Percentiles rank a stretch among this genome's conserved stretches.
phyloP scores from a whole-genome alignment of 2,888 invertebrate species.

The Fabriciana adippe region DNA sequence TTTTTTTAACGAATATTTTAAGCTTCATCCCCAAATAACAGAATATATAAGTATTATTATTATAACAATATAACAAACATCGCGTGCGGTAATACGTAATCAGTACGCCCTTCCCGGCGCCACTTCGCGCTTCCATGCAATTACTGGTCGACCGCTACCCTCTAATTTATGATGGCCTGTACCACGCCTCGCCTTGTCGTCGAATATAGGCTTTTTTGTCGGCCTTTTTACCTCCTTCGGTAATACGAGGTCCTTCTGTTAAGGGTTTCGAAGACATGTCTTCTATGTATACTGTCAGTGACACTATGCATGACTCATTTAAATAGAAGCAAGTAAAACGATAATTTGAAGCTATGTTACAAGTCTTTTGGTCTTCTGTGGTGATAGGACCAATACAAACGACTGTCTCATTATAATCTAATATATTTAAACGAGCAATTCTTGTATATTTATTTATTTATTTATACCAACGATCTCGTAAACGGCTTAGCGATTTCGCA shows the following conservation, averaged over 20 bases:
- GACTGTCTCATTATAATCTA: no score
- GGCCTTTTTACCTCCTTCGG: slow-evolving; percentile 5
- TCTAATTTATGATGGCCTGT: slow-evolving; percentile 70
- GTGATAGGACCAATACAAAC: no score
- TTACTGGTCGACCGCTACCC: slow-evolving; percentile 50
- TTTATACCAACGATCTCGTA: no score
- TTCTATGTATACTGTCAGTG: no score
- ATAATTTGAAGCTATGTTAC: no score
- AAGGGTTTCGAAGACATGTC: neutral
- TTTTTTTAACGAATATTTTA: no score
- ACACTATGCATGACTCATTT: no score
- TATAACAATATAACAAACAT: slow-evolving; percentile 39
- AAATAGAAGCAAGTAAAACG: no score
- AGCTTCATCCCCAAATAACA: slow-evolving; percentile 1
- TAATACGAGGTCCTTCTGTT: neutral
- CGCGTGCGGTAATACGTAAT: slow-evolving; percentile 48
- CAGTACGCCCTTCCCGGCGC: slow-evolving; percentile 42
- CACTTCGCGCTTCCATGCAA: slow-evolving; percentile 48
- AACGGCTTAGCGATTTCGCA: no score
- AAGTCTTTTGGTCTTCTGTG: no score
- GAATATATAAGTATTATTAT: slow-evolving; percentile 24
- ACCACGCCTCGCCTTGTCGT: slow-evolving; percentile 50
- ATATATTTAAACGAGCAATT: no score
- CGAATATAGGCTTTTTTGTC: slow-evolving; percentile 30
- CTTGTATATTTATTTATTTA: no score